These are phyloP conservation scores for Arrhopalites spinosus DNA, from an alignment of 2,888 invertebrate genomes.

Conservation along the genomic window DNA sequence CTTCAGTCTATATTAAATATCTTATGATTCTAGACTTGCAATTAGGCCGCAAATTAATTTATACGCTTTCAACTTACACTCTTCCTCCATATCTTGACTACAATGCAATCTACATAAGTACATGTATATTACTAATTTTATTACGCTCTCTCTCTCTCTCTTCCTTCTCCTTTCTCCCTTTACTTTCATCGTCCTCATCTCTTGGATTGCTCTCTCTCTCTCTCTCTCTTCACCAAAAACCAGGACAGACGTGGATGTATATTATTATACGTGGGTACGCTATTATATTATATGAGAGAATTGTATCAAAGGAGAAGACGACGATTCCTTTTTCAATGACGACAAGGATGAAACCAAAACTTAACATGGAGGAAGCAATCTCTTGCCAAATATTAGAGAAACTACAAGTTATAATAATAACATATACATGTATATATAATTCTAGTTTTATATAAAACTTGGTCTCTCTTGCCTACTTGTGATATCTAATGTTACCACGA, in stretches of 20 bases:
- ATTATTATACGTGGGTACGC: no score
- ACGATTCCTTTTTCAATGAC: not conserved
- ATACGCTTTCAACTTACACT: slow-evolving; percentile 33
- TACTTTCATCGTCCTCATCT: not conserved
- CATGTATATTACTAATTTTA: slow-evolving; percentile 36
- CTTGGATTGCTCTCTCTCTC: not conserved
- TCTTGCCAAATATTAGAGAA: no score
- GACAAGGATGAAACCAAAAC: no score
- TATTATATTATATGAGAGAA: no score
- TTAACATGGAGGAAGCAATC: no score
- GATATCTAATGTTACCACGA: no score
- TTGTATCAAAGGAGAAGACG: not conserved
- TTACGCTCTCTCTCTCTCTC: slow-evolving; percentile 27
- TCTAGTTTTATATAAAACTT: no score
- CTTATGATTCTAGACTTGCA: slow-evolving; percentile 55
- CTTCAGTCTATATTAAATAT: slow-evolving; percentile 53
- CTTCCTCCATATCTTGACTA: slow-evolving; percentile 11
- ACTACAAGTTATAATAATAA: no score
- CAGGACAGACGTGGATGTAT: not conserved
- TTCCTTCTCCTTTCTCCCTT: not conserved
- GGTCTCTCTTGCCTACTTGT: no score
- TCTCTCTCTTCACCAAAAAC: not conserved
- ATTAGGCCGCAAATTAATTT: slow-evolving; percentile 56
- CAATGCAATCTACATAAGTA: slow-evolving; percentile 24
- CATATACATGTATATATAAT: no score